Evolutionary conservation across 2,113 vertebrate genomes (phyloP).

Genomic region (Meleagris gallopavo): DNA sequence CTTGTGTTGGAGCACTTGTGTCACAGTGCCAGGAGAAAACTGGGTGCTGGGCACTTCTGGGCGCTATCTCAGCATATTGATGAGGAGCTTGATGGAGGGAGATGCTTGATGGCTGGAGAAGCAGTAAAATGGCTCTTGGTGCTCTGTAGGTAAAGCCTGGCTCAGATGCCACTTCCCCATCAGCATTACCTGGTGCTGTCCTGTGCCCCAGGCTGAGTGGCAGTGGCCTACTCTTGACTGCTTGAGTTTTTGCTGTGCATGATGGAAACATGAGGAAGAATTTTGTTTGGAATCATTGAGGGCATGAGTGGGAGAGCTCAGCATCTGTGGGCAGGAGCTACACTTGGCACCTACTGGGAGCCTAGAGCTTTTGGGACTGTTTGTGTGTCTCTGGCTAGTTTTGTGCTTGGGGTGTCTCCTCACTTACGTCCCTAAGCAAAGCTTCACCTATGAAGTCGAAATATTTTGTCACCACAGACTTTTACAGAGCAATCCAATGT

Average conservation of each 20-base stretch:
- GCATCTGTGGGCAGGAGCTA: background rate
- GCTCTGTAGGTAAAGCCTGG: background rate
- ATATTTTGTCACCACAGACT: background rate
- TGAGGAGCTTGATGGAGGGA: background rate
- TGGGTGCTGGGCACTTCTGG: slow-evolving; percentile 59
- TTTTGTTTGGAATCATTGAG: slow-evolving; percentile 36
- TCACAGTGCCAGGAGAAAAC: slow-evolving; percentile 1
- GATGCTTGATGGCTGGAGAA: background rate
- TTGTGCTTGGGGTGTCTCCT: background rate
- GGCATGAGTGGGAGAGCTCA: background rate
- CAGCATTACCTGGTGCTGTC: background rate
- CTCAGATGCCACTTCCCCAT: background rate
- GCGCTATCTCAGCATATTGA: slow-evolving; percentile 49
- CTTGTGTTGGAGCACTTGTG: background rate
- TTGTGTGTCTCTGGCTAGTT: background rate
- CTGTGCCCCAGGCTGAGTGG: background rate
- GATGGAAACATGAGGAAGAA: background rate
- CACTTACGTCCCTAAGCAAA: background rate
- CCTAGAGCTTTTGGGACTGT: background rate
- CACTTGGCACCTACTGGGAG: background rate
- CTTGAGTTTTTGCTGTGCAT: background rate
- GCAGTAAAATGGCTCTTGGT: background rate
- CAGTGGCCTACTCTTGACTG: background rate
- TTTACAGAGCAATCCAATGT: background rate
- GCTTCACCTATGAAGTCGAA: background rate